These are phyloP conservation scores for Epizoanthus ramosus DNA, from an alignment of 92 coral and sea anemone species.

Conservation along the genomic window DNA sequence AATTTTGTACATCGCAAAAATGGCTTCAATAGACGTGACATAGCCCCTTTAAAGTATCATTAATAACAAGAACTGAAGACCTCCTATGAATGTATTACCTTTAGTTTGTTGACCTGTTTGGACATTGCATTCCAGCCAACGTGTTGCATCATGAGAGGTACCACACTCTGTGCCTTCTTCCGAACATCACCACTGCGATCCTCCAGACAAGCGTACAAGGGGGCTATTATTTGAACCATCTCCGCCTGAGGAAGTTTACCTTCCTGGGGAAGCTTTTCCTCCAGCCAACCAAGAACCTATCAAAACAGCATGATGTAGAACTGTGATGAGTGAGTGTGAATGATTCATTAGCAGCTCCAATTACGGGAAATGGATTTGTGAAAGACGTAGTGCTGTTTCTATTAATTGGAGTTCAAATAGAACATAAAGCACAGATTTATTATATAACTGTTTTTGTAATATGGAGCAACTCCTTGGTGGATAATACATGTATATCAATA, in stretches of 20 bases:
- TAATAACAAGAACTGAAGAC: slow-evolving; percentile 1
- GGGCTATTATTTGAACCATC: slow-evolving; percentile 71
- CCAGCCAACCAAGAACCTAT: slow-evolving; percentile 95
- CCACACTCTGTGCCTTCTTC: slow-evolving; percentile 93
- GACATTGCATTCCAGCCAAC: slow-evolving; percentile 94
- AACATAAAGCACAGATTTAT: no score
- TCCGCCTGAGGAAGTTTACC: slow-evolving; percentile 70
- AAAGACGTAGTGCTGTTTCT: no score
- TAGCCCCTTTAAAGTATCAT: no score
- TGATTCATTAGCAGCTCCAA: not conserved
- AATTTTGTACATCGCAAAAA: no score
- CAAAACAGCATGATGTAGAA: not conserved
- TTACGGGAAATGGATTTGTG: not conserved
- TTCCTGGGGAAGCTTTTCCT: slow-evolving; percentile 84
- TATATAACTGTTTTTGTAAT: no score
- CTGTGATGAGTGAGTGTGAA: not conserved
- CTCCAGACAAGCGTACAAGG: slow-evolving; percentile 89
- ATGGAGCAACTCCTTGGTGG: no score
- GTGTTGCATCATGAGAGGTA: slow-evolving; percentile 86
- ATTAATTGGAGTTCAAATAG: no score
- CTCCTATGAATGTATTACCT: slow-evolving; percentile 58
- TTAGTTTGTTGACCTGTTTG: slow-evolving; percentile 92
- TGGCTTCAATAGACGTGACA: not conserved
- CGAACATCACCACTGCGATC: slow-evolving; percentile 97
- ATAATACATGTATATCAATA: no score